These are phyloP conservation scores for Tetragnatha versicolor DNA, from an alignment of 1,140 invertebrate genomes.

Conservation along the genomic window DNA sequence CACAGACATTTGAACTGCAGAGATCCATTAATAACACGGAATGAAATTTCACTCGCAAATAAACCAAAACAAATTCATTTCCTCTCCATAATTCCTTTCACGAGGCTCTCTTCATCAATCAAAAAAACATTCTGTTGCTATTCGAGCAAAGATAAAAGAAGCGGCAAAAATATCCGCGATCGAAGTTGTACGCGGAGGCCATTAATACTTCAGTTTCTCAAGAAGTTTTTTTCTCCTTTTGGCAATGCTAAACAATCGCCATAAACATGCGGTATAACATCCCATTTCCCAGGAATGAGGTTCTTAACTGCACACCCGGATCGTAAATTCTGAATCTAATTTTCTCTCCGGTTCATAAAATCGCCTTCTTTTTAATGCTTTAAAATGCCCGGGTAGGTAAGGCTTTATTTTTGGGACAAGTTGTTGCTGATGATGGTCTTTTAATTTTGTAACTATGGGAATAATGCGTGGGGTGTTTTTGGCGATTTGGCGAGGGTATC, in stretches of 20 bases:
- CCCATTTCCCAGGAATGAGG: slow-evolving; percentile 25
- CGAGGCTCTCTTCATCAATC: slow-evolving; percentile 14
- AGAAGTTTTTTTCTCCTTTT: not conserved
- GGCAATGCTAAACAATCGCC: slow-evolving; percentile 21
- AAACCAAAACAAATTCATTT: slow-evolving; percentile 27
- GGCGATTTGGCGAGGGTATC: too few relatives aligned
- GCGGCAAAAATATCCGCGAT: not conserved
- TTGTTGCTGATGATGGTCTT: too few relatives aligned
- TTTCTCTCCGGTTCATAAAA: slow-evolving; percentile 49
- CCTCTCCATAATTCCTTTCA: slow-evolving; percentile 5
- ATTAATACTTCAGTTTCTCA: slow-evolving; percentile 24
- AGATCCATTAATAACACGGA: slow-evolving; percentile 4
- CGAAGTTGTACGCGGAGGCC: slow-evolving; percentile 22
- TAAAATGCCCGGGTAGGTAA: not conserved
- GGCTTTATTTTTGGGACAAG: too few relatives aligned
- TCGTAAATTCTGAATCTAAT: slow-evolving; percentile 52
- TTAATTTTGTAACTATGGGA: too few relatives aligned
- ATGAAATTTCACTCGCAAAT: slow-evolving; percentile 8
- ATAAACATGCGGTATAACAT: slow-evolving; percentile 22
- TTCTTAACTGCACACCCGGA: slow-evolving; percentile 23
- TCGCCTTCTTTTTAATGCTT: slow-evolving; percentile 29
- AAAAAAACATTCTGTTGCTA: slow-evolving; percentile 6
- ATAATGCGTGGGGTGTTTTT: too few relatives aligned
- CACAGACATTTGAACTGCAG: not conserved
- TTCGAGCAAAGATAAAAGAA: slow-evolving; percentile 2